phyloP scores from a whole-genome alignment of 30 jellyfish, hydroid and myxozoan genomes.

The Rhopilema esculentum region DNA sequence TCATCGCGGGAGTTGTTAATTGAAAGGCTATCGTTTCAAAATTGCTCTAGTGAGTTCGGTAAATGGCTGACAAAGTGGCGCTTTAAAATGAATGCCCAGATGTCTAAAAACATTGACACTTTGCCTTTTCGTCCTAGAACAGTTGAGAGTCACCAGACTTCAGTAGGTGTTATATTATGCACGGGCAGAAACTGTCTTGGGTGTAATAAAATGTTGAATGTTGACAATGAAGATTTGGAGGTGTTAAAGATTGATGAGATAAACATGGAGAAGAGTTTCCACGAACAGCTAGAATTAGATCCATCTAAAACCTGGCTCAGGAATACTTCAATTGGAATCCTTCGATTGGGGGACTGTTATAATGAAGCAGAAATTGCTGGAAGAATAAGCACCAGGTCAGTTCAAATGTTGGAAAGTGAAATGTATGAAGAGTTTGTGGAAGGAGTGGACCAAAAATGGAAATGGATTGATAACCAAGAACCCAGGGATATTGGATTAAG shows the following conservation, averaged over 20 bases:
- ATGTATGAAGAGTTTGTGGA: neutral
- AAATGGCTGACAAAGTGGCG: neutral
- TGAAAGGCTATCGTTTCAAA: neutral
- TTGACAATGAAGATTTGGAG: neutral
- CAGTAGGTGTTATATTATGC: slow-evolving; percentile 9
- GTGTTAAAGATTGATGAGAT: neutral
- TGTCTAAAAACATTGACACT: slow-evolving; percentile 12
- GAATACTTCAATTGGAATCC: neutral
- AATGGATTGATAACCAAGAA: neutral
- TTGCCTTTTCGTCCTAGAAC: slow-evolving; percentile 4
- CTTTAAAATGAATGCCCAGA: neutral
- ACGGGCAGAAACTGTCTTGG: slow-evolving; percentile 38
- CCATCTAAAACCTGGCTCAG: neutral
- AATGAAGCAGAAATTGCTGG: neutral
- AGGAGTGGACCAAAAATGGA: neutral
- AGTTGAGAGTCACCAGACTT: slow-evolving; percentile 21
- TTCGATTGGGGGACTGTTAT: neutral
- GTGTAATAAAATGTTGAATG: slow-evolving; percentile 2
- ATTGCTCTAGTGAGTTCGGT: neutral
- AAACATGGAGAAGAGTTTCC: neutral
- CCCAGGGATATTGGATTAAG: neutral
- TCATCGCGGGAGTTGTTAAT: neutral
- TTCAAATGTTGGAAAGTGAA: neutral
- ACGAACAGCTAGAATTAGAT: neutral
- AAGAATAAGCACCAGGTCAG: no score